Conservation (phyloP, 2,888 invertebrate genomes). For the Antheraea assamensis region DNA sequence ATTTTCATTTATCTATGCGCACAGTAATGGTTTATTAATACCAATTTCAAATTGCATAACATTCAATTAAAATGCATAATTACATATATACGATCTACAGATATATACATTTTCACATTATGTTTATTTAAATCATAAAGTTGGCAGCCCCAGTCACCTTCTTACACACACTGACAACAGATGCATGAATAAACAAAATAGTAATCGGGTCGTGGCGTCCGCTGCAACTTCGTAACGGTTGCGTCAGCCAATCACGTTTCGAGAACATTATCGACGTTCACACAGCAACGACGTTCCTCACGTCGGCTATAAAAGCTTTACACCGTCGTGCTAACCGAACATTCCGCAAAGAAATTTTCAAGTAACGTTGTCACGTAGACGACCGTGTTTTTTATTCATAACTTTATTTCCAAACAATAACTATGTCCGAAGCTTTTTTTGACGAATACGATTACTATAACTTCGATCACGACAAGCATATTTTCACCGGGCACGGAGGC, state of each 20-base stretch:
- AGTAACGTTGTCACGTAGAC: slow-evolving; percentile 55
- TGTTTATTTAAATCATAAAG: background rate
- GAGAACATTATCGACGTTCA: slow-evolving; percentile 76
- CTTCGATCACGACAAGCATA: slow-evolving; percentile 95
- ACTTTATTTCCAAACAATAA: slow-evolving; percentile 53
- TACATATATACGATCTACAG: too few species aligned
- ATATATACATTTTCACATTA: too few species aligned
- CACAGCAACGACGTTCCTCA: slow-evolving; percentile 76
- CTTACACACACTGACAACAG: slow-evolving; percentile 53
- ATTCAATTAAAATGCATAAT: too few species aligned
- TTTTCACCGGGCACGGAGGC: slow-evolving; percentile 93
- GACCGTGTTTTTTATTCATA: slow-evolving; percentile 42
- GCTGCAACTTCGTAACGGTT: slow-evolving; percentile 34
- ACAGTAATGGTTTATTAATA: too few species aligned
- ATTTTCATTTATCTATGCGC: too few species aligned
- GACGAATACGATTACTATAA: slow-evolving; percentile 98
- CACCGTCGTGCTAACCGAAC: slow-evolving; percentile 44
- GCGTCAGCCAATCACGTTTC: slow-evolving; percentile 68
- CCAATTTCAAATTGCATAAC: too few species aligned
- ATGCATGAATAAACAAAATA: slow-evolving; percentile 66
- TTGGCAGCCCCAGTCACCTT: background rate
- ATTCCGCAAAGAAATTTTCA: slow-evolving; percentile 57
- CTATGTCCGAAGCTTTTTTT: slow-evolving; percentile 92
- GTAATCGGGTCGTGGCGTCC: slow-evolving; percentile 56
- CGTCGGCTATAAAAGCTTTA: slow-evolving; percentile 59